Evolutionary conservation across 2,113 vertebrate genomes (phyloP).

Genomic region (Takifugu bimaculatus): DNA sequence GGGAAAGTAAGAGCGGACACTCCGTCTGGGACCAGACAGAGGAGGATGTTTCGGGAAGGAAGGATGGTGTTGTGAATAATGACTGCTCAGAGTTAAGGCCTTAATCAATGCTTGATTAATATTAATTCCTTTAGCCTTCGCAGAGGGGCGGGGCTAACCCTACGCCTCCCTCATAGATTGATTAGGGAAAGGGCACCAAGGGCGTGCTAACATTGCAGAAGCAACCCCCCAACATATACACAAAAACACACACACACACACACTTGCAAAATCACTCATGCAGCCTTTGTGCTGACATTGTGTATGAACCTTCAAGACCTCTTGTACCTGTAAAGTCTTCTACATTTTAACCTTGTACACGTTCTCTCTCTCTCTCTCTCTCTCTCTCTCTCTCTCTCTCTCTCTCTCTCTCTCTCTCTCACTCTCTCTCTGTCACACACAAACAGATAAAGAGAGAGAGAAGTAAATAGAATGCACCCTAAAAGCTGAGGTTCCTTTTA

Average conservation of each 20-base stretch:
- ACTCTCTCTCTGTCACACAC: neutral
- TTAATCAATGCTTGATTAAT: constrained; percentile 81
- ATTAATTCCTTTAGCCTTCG: constrained; percentile 67
- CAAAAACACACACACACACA: constrained; percentile 18
- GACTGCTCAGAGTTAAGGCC: constrained; percentile 60
- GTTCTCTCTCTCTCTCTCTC: too few relatives aligned
- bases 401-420: too few relatives aligned
- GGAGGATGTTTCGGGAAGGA: constrained; percentile 21
- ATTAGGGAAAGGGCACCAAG: constrained; percentile 63
- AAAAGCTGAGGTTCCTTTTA: too few relatives aligned
- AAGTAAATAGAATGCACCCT: neutral
- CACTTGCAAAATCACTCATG: constrained; percentile 36
- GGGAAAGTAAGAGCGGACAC: constrained; percentile 4
- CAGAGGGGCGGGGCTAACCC: constrained; percentile 65
- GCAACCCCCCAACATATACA: constrained; percentile 8
- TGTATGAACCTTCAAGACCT: constrained; percentile 46
- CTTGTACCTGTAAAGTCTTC: constrained; percentile 23
- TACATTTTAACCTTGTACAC: constrained; percentile 43
- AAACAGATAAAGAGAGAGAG: constrained; percentile 12
- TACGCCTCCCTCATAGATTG: constrained; percentile 70
- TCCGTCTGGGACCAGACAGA: constrained; percentile 26
- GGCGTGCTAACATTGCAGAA: constrained; percentile 56
- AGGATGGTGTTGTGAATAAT: constrained; percentile 66
- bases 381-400: too few relatives aligned
- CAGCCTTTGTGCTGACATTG: constrained; percentile 55